Evolutionary conservation across 1,140 invertebrate genomes (phyloP), one percentile per base, ranked within the genome.

Genomic region (Dinoponera quadriceps): DNA sequence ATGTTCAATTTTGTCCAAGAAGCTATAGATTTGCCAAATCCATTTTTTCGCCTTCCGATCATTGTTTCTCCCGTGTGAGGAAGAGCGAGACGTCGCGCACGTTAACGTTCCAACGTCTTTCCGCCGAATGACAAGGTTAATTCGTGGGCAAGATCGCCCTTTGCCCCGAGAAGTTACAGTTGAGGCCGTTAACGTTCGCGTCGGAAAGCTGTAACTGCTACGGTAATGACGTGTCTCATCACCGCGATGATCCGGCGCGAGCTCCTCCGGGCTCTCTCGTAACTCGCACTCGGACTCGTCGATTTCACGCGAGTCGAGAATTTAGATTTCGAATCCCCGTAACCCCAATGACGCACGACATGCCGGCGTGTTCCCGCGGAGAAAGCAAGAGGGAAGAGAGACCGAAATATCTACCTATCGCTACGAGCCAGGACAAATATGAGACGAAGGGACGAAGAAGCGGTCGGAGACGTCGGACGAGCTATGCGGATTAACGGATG

Each of bases 401-500:
- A 91, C 83, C 71, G 89, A 92, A 90, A 91, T 91, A 90, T 89
- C 88, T 84, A 59, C 77, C 69, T 81, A 83, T 77, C 65, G 82
- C 82, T 38, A 77, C 20, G 71, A 81, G 48, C 66, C 69, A 60
- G 60, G 27, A 71, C 51, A 54, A 74, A 83, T 59, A 82, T 81
- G 82, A 87, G 81, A 80, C 71, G 84, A 87, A 89, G 80, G 82
- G 66, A 81, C 82, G 82, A 87, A 77, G 84, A 78, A 85, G 84
- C 74, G 54, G 49, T n/a, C 29, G 29, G 62, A 55, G 78, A 59
- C 29, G 72, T 68, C 72, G 86, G 84, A 11, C 38, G 38, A 91
- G 89, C 88, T 88, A 88, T 89, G 83, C 86, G 89, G 91, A 92
- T 92, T 87, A 91, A 84, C 88, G 72, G 44, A 81, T 73, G 83